Evolutionary conservation across 2,113 vertebrate genomes (phyloP).

Genomic region (Orthochromis indermauri): DNA sequence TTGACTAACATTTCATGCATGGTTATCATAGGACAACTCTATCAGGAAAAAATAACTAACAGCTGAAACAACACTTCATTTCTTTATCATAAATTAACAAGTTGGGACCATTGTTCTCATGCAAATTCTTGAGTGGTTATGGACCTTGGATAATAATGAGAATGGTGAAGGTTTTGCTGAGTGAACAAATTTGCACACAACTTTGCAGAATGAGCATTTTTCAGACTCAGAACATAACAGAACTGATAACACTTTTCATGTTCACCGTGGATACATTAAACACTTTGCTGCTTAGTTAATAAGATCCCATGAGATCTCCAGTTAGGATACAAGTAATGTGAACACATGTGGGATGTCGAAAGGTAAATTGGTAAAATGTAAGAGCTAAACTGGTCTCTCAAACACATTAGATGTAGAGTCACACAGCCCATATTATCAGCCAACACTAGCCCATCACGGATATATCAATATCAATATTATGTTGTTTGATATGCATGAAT

Average conservation of each 20-base stretch:
- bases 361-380: not conserved
- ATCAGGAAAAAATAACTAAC: rapidly evolving
- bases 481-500: not conserved
- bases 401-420: not conserved
- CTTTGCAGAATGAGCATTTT: not conserved
- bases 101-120: rapidly evolving
- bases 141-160: not conserved
- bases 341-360: not conserved
- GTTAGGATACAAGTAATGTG: conserved; percentile 9
- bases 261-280: not conserved
- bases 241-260: not conserved
- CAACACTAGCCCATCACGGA: not conserved
- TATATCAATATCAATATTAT: not conserved
- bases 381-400: not conserved
- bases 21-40: not conserved
- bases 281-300: conserved; percentile 18
- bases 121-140: not conserved
- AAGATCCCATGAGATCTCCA: conserved; percentile 9
- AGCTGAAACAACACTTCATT: not conserved
- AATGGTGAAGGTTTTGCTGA: not conserved
- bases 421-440: not conserved
- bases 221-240: not conserved
- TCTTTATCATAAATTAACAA: not conserved
- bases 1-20: not conserved
- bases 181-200: not conserved